Conservation (phyloP, 2,113 vertebrate genomes). For the Cephalophus harveyi region DNA sequence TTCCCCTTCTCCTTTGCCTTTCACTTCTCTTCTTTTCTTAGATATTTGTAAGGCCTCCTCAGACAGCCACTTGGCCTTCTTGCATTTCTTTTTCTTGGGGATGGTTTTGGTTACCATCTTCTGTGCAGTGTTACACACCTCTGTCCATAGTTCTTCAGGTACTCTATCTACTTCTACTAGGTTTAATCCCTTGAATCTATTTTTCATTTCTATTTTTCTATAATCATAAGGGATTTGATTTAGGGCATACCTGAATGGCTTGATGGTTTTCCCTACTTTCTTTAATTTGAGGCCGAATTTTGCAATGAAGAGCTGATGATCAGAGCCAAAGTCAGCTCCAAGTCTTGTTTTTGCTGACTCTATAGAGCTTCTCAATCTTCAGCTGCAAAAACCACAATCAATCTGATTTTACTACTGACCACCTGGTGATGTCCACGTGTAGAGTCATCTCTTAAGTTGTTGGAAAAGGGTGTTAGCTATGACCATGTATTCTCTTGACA, state of each 20-base stretch:
- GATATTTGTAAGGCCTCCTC: background rate
- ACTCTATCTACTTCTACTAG: background rate
- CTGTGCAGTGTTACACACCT: background rate
- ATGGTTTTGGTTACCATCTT: background rate
- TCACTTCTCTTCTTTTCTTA: background rate
- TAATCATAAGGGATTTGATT: background rate
- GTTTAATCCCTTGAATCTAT: background rate
- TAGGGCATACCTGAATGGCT: background rate
- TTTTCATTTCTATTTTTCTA: background rate
- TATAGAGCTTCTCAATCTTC: background rate
- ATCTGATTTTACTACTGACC: background rate
- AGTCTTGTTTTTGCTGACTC: background rate
- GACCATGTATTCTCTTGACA: background rate
- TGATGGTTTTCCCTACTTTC: background rate
- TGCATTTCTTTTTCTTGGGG: background rate
- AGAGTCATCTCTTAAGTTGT: background rate
- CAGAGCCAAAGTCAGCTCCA: background rate
- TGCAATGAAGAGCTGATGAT: background rate
- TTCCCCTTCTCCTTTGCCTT: background rate
- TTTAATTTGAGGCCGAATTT: background rate
- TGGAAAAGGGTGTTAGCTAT: background rate
- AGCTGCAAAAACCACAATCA: background rate
- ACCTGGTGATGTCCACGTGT: background rate
- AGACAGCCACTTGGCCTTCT: background rate
- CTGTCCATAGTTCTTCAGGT: background rate